These are phyloP conservation scores for Oophaga sylvatica DNA, from an alignment of 2,797 vertebrate genomes.

Conservation along the genomic window DNA sequence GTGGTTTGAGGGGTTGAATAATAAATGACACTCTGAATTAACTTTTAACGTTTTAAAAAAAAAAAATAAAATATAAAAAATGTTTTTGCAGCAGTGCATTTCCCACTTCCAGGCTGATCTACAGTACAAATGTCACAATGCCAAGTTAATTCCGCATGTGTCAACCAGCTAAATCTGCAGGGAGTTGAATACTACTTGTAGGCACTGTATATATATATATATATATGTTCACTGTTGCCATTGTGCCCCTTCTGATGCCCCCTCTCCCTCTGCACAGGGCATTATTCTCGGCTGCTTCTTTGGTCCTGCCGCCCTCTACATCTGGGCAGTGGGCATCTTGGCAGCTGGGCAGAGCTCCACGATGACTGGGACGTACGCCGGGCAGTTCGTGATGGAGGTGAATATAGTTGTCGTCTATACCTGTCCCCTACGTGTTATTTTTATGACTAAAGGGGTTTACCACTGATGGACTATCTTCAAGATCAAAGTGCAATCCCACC, in stretches of 20 bases:
- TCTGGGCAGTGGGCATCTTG: slow-evolving; percentile 80
- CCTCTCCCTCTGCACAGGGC: slow-evolving; percentile 66
- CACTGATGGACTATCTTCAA: background rate
- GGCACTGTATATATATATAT: no score
- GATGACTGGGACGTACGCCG: slow-evolving; percentile 80
- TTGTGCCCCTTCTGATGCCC: background rate
- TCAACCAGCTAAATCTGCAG: no score
- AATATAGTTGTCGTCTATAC: slow-evolving; percentile 22
- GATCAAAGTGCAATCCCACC: background rate
- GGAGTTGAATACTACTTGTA: no score
- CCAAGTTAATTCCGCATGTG: no score
- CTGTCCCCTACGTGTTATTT: background rate
- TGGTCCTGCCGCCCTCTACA: slow-evolving; percentile 73
- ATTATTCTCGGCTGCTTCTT: slow-evolving; percentile 80
- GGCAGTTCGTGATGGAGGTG: slow-evolving; percentile 84
- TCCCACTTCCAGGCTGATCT: no score
- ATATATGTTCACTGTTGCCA: background rate
- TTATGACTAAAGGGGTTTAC: background rate
- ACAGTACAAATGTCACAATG: no score
- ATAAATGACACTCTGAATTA: no score
- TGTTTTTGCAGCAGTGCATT: no score
- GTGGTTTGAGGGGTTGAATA: no score
- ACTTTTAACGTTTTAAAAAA: no score
- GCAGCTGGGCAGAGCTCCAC: slow-evolving; percentile 81
- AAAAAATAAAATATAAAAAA: no score